Conservation (phyloP, 2,888 invertebrate genomes). For the Nowickia ferox region DNA sequence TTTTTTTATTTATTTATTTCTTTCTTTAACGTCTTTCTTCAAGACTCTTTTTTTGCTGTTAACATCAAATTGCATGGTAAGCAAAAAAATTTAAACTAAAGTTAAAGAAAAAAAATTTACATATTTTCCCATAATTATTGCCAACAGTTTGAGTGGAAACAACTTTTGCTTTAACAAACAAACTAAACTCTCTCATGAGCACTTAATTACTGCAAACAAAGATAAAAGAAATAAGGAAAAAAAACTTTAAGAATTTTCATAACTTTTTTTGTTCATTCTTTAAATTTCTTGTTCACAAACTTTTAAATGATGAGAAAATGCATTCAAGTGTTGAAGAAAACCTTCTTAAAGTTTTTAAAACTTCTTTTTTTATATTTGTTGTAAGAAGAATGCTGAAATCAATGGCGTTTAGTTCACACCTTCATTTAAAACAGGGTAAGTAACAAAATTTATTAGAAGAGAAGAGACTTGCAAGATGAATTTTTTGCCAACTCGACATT, state of each 20-base stretch:
- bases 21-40: neutral
- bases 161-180: conserved; percentile 9
- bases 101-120: conserved; percentile 18
- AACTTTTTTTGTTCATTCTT: conserved; percentile 41
- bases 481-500: neutral
- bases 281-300: conserved; percentile 18
- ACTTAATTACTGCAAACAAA: conserved; percentile 56
- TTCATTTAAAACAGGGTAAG: neutral
- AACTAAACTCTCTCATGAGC: conserved; percentile 24
- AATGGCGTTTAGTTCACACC: conserved; percentile 44
- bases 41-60: conserved; percentile 2
- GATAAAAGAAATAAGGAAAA: neutral
- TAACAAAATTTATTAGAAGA: neutral
- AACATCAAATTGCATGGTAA: conserved; percentile 4
- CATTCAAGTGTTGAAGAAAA: conserved; percentile 62
- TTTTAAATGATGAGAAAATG: conserved; percentile 68
- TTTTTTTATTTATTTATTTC: neutral
- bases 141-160: conserved; percentile 15
- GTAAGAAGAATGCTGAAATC: conserved; percentile 4
- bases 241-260: conserved; percentile 35
- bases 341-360: conserved; percentile 38
- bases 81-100: conserved; percentile 9
- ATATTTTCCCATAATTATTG: conserved; percentile 68
- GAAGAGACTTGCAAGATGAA: neutral
- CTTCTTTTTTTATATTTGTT: neutral